Conservation (phyloP, 2,113 vertebrate species). For the Marmota flaviventris region DNA sequence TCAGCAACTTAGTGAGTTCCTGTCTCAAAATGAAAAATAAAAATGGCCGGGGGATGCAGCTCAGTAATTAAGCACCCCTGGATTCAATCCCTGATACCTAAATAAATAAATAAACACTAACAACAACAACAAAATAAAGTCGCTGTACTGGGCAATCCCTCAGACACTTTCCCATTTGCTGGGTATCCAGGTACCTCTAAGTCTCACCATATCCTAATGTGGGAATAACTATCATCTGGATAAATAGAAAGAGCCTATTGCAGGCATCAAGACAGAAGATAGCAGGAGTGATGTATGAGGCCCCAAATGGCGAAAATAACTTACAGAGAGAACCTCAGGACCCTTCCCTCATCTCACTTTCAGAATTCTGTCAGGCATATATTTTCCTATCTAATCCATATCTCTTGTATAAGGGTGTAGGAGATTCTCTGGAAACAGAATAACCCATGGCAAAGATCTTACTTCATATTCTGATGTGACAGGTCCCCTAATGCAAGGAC, state of each 20-base stretch:
- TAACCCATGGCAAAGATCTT: not conserved
- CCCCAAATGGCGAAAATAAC: not conserved
- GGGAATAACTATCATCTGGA: not conserved
- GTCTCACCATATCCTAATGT: not conserved
- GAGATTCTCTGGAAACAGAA: not conserved
- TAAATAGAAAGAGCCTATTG: not conserved
- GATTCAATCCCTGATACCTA: no score
- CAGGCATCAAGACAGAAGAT: not conserved
- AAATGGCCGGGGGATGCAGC: no score
- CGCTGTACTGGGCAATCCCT: not conserved
- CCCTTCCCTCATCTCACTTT: not conserved
- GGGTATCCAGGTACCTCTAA: not conserved
- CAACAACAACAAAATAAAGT: no score
- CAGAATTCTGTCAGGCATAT: not conserved
- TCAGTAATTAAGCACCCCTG: no score
- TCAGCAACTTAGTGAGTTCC: no score
- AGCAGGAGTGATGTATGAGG: not conserved
- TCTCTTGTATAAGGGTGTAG: not conserved
- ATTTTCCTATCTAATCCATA: not conserved
- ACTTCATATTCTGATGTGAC: not conserved
- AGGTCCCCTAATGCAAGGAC: not conserved
- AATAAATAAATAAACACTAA: no score
- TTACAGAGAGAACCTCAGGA: not conserved
- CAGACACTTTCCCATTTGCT: not conserved
- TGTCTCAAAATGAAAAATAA: no score